phyloP scores from a whole-genome alignment of 2,797 vertebrate genomes.

The Galaxias olidus region DNA sequence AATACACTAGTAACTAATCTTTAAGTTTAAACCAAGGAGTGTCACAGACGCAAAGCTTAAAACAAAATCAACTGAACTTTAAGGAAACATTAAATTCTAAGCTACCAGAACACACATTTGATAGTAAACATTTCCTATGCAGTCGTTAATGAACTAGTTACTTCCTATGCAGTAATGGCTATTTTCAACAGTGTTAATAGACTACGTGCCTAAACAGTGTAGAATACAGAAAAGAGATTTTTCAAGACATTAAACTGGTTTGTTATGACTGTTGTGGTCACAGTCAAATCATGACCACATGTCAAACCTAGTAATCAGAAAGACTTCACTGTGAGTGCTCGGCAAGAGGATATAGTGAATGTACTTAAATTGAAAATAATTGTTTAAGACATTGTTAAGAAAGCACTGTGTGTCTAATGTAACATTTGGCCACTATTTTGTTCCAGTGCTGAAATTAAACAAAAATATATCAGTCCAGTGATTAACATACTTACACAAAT shows the following conservation, averaged over 20 bases:
- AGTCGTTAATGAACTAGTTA: background rate
- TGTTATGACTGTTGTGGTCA: too few species aligned
- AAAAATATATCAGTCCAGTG: slow-evolving; percentile 23
- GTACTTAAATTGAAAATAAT: slow-evolving; percentile 2
- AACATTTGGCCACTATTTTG: slow-evolving; percentile 3
- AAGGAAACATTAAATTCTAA: slow-evolving; percentile 35
- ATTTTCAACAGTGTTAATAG: slow-evolving; percentile 22
- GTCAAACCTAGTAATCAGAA: too few species aligned
- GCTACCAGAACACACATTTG: background rate
- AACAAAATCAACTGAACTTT: slow-evolving; percentile 28
- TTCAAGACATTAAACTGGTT: too few species aligned
- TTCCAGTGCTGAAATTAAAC: slow-evolving; percentile 31
- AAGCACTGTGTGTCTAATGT: background rate
- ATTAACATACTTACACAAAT: slow-evolving; percentile 13
- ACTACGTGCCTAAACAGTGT: slow-evolving; percentile 42
- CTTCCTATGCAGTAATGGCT: slow-evolving; percentile 27
- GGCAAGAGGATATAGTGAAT: too few species aligned
- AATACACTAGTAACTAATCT: too few species aligned
- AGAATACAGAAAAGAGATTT: too few species aligned
- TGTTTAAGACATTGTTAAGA: background rate
- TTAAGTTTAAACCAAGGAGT: too few species aligned
- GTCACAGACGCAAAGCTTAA: too few species aligned
- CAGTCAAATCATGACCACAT: too few species aligned
- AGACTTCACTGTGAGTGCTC: too few species aligned
- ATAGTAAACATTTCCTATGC: background rate